A percentile compares a stretch with the other conserved stretches of the same genome.
Conservation (phyloP, 2,888 invertebrate species). For the Drosophila sordidula region DNA sequence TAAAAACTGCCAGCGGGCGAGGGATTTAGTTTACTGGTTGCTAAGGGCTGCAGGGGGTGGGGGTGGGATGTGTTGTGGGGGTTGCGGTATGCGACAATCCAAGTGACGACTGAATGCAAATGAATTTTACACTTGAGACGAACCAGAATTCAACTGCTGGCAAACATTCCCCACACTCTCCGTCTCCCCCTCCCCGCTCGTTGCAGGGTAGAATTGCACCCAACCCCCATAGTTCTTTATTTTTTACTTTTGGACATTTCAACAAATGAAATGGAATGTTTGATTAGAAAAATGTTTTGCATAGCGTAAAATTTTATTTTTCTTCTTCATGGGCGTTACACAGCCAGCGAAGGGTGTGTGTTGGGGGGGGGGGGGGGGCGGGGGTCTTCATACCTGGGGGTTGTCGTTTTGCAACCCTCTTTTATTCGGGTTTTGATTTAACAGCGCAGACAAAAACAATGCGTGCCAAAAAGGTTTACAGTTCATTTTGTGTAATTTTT, state of each 20-base stretch:
- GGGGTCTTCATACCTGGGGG: slow-evolving; percentile 39
- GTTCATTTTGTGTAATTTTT: slow-evolving; percentile 75
- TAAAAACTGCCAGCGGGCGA: slow-evolving; percentile 35
- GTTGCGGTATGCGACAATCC: slow-evolving; percentile 38
- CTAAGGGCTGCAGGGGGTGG: not conserved
- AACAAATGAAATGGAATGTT: slow-evolving; percentile 78
- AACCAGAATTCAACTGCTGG: slow-evolving; percentile 43
- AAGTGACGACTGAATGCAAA: slow-evolving; percentile 65
- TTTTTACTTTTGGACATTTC: slow-evolving; percentile 20
- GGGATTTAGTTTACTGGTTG: slow-evolving; percentile 7
- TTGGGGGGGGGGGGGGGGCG: too few species aligned
- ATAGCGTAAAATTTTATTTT: slow-evolving; percentile 75
- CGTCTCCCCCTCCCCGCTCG: not conserved
- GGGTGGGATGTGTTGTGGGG: not conserved
- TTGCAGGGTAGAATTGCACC: not conserved
- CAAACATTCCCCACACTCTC: not conserved
- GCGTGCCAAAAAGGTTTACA: slow-evolving; percentile 76
- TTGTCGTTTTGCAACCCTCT: slow-evolving; percentile 56
- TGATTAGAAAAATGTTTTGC: slow-evolving; percentile 81
- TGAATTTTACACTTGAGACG: slow-evolving; percentile 79
- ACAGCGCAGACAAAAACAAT: slow-evolving; percentile 54
- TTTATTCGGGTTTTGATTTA: slow-evolving; percentile 38
- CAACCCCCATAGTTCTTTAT: not conserved
- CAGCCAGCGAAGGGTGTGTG: not conserved
- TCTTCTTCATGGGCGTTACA: slow-evolving; percentile 60